Evolutionary conservation across 1,140 invertebrate species (phyloP), one percentile per base, ranked within the genome.

Genomic region (Dysdera silvatica): DNA sequence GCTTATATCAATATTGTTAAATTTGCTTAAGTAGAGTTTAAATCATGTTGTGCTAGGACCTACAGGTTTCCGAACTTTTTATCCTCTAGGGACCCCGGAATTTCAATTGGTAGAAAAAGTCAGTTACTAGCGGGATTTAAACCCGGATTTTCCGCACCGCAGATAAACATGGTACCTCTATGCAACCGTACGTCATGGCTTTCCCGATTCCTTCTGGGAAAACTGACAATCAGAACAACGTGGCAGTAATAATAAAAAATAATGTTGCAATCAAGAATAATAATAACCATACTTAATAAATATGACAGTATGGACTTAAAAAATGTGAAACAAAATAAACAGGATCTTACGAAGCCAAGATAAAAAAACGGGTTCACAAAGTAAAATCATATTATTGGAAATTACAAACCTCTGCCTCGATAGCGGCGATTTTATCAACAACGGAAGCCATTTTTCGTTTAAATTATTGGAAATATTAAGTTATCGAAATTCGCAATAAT

Each of bases 371-470:
- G 20, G 0, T 12, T 26, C 65, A 20, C 26, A 57, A 45, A 26
- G 10, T 20, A 54, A 54, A 20, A 37, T 35, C 23, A 37, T 35
- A 28, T 60, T n/a, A 23, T 29, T 52, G 48, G 14, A 76, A 79
- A 82, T 65, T 31, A 53, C 65, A 70, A 83, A 97, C 93, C 86
- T 98, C 95, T 66, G 88, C 81, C 81, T 98, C 95, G 72, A 98
- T 98, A 72, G 89, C 89, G 32, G 93, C 84, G 74, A 98, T 98
- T 83, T 95, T 98, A 74, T 97, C 92, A 70, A 98, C 74, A 73
- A 97, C 93, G 24, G 89, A 93, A 82, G 87, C 87, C 88, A 91
- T 92, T 71, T 76, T 85, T 28, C 24, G 40, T 52, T 52, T 18
- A 23, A 41, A 10, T 41, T 2, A 23, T 26, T 12, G 6, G 8